A percentile compares a stretch with the other conserved stretches of the same genome.
Evolutionary conservation across 1,140 invertebrate species (phyloP).

Genomic region (Sinella curviseta): DNA sequence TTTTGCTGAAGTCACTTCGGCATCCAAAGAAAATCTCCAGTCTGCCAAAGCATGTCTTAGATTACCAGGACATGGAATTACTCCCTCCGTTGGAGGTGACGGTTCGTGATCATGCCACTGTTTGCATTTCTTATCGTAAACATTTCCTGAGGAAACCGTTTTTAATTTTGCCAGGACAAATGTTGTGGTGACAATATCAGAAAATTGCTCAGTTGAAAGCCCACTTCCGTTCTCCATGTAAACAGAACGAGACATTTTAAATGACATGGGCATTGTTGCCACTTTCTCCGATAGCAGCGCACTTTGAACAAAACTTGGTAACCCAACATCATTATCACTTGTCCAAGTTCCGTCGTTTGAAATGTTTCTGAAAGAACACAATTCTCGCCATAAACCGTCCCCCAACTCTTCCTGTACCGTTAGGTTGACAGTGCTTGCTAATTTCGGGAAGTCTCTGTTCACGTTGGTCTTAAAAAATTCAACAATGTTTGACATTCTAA

Average conservation of each 20-base stretch:
- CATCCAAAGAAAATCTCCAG: not conserved
- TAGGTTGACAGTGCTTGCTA: not conserved
- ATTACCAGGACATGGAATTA: not conserved
- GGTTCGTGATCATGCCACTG: not conserved
- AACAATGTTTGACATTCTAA: too few species aligned
- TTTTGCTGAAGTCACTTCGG: not conserved
- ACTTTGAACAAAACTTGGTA: too few species aligned
- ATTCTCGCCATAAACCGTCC: not conserved
- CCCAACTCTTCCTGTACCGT: not conserved
- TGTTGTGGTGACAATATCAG: not conserved
- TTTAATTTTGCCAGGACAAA: not conserved
- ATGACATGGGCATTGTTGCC: not conserved
- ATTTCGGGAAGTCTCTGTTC: not conserved
- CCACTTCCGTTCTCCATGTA: not conserved
- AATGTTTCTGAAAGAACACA: not conserved
- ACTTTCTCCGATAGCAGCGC: not conserved
- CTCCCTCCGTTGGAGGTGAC: not conserved
- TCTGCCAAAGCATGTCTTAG: not conserved
- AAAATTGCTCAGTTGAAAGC: not conserved
- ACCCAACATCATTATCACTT: too few species aligned
- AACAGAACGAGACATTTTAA: not conserved
- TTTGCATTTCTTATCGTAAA: not conserved
- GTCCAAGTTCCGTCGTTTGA: not conserved
- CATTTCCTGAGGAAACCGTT: not conserved
- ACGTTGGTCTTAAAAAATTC: not conserved